phyloP scores from a whole-genome alignment of 2,797 vertebrate species.

The Taenioides sp. region DNA sequence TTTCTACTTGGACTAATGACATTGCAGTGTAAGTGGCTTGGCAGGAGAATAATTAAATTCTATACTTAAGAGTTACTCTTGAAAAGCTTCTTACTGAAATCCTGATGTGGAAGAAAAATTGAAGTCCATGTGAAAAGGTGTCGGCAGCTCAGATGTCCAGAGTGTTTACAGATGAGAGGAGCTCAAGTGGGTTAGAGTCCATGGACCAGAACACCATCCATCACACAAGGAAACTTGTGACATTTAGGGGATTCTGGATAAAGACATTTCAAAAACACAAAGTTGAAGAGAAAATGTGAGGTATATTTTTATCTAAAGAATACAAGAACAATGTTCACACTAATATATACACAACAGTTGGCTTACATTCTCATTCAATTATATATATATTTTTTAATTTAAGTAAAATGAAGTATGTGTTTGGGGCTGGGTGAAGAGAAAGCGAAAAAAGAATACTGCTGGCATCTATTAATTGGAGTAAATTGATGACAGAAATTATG shows the following conservation, averaged over 20 bases:
- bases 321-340: too few species aligned
- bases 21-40: neutral
- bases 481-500: too few species aligned
- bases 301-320: neutral
- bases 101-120: slow-evolving; percentile 14
- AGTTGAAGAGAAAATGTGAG: neutral
- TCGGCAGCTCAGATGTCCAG: slow-evolving; percentile 30
- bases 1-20: neutral
- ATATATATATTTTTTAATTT: too few species aligned
- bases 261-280: slow-evolving; percentile 22
- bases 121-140: slow-evolving; percentile 31
- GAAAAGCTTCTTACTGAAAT: slow-evolving; percentile 19
- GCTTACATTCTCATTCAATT: neutral
- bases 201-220: slow-evolving; percentile 53
- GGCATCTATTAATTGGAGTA: too few species aligned
- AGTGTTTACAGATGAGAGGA: slow-evolving; percentile 59
- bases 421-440: too few species aligned
- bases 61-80: neutral
- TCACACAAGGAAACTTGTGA: slow-evolving; percentile 52
- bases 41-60: neutral
- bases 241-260: slow-evolving; percentile 29
- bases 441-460: too few species aligned
- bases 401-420: too few species aligned
- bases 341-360: neutral
- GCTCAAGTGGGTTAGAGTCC: slow-evolving; percentile 61